Percentiles rank a stretch among this genome's conserved stretches.
Evolutionary conservation across 2,113 vertebrate species (phyloP).

Genomic region (Solea solea): DNA sequence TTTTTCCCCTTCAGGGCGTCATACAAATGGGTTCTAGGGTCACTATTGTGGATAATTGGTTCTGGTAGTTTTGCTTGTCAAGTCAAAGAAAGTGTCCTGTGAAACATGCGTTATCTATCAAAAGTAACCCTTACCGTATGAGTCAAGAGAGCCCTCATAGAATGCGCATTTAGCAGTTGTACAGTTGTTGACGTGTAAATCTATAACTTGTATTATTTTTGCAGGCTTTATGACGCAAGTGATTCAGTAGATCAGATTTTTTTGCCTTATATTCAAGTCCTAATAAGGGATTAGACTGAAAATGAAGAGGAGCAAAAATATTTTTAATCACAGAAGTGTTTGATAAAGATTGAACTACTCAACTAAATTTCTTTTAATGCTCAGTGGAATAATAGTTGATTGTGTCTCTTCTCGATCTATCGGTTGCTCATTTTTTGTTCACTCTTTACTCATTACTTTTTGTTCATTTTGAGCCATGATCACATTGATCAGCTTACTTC

Average conservation of each 20-base stretch:
- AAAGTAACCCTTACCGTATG: conserved; percentile 10
- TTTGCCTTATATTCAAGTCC: neutral
- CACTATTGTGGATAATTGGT: conserved; percentile 37
- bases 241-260: neutral
- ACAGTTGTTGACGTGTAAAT: neutral
- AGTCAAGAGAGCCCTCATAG: conserved; percentile 8
- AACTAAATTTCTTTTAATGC: too few species aligned
- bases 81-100: conserved; percentile 9
- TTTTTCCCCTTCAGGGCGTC: conserved; percentile 5
- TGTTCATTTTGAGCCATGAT: neutral
- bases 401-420: too few species aligned
- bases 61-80: conserved; percentile 24
- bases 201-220: neutral
- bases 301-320: neutral
- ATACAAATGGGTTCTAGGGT: conserved; percentile 10
- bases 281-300: neutral
- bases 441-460: neutral
- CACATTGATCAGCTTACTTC: neutral
- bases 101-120: conserved; percentile 1
- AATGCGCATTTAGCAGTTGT: neutral
- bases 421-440: too few species aligned
- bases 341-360: neutral
- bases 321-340: neutral
- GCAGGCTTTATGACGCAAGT: neutral
- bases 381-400: too few species aligned